phyloP scores from a whole-genome alignment of 2,797 vertebrate species.

The Gadopsis bispinosus region DNA sequence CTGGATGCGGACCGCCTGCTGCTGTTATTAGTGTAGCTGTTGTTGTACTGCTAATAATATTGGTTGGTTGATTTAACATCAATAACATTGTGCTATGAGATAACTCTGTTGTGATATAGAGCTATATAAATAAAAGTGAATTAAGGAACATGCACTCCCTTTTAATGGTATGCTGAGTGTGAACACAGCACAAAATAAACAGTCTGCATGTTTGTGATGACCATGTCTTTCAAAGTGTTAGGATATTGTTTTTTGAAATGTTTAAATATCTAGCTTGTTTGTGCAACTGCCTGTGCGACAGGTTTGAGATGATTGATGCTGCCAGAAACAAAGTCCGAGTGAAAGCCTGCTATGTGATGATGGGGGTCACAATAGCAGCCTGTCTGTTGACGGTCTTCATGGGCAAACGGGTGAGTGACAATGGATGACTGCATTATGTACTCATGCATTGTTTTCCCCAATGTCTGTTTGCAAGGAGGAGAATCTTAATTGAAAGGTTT shows the following conservation, averaged over 20 bases:
- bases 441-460: neutral
- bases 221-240: neutral
- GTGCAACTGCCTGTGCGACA: slow-evolving; percentile 61
- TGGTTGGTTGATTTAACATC: too few relatives aligned
- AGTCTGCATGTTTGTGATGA: neutral
- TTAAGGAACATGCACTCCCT: neutral
- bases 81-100: too few relatives aligned
- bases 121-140: too few relatives aligned
- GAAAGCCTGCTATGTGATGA: slow-evolving; percentile 91
- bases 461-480: neutral
- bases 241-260: neutral
- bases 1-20: too few relatives aligned
- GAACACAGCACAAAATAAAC: neutral
- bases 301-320: slow-evolving; percentile 88
- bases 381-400: slow-evolving; percentile 85
- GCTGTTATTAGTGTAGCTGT: too few relatives aligned
- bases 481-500: neutral
- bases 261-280: neutral
- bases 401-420: slow-evolving; percentile 90
- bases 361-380: slow-evolving; percentile 83
- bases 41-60: too few relatives aligned
- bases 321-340: slow-evolving; percentile 90
- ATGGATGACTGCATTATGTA: neutral
- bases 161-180: neutral
- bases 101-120: too few relatives aligned